A percentile compares a stretch with the other conserved stretches of the same genome.
Conservation (phyloP, 2,113 vertebrate genomes). For the Neogale vison region DNA sequence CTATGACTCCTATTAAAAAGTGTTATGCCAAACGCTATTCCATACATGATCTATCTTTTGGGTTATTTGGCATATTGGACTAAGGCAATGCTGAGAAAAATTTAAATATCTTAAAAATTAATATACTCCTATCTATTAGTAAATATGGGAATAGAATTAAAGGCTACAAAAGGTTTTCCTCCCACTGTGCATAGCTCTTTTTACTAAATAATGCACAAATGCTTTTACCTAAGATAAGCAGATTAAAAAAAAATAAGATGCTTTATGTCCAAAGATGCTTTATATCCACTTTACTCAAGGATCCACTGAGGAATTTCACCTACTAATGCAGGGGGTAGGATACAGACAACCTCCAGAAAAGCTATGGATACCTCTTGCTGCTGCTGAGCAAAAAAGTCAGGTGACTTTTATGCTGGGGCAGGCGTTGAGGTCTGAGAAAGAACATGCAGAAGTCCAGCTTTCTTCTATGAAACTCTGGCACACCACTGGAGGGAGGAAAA, state of each 20-base stretch:
- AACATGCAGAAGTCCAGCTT: neutral
- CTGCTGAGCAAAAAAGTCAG: neutral
- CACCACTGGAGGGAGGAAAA: neutral
- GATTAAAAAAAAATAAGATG: neutral
- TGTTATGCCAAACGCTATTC: neutral
- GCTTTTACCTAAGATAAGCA: conserved; percentile 19
- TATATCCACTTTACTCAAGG: neutral
- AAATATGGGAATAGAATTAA: neutral
- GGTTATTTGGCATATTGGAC: neutral
- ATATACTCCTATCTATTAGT: neutral
- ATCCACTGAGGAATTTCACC: neutral
- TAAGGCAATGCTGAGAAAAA: neutral
- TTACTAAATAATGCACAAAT: neutral
- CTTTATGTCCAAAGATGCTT: neutral
- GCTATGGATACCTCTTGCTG: neutral
- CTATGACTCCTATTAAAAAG: neutral
- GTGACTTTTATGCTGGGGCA: neutral
- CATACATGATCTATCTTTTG: neutral
- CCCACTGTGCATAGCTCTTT: neutral
- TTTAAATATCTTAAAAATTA: neutral
- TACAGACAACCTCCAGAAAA: neutral
- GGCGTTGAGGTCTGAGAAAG: neutral
- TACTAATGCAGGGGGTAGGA: neutral
- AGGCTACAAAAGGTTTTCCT: neutral
- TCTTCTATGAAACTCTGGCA: neutral